Conservation (phyloP, 2,797 vertebrate species). For the Takifugu rubripes region DNA sequence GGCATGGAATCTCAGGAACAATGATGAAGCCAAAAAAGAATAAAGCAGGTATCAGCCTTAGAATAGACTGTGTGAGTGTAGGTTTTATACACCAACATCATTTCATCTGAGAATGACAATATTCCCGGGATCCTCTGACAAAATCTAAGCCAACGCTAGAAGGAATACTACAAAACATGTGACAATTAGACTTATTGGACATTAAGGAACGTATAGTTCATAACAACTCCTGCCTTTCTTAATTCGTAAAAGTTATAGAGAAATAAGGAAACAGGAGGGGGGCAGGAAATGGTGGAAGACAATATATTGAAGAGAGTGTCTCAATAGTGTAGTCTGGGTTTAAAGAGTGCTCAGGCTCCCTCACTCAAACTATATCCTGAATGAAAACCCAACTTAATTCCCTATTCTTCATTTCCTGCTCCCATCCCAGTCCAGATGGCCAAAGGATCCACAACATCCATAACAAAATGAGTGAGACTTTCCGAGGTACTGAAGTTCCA, state of each 20-base stretch:
- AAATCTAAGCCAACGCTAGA: no score
- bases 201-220: no score
- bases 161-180: no score
- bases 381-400: slow-evolving; percentile 57
- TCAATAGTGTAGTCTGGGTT: slow-evolving; percentile 20
- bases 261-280: neutral
- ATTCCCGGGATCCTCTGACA: no score
- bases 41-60: slow-evolving; percentile 20
- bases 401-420: slow-evolving; percentile 73
- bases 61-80: slow-evolving; percentile 2
- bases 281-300: neutral
- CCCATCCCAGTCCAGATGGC: slow-evolving; percentile 55
- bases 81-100: no score
- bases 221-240: no score
- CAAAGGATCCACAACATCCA: slow-evolving; percentile 48
- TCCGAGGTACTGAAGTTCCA: slow-evolving; percentile 29
- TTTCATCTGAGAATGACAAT: no score
- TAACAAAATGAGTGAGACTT: slow-evolving; percentile 47
- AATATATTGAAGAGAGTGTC: slow-evolving; percentile 3
- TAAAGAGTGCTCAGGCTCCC: slow-evolving; percentile 34
- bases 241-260: no score
- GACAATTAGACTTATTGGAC: no score
- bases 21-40: slow-evolving; percentile 32
- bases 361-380: slow-evolving; percentile 52
- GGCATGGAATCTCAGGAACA: slow-evolving; percentile 41